Evolutionary conservation across 2,888 invertebrate genomes (phyloP).

Genomic region (Ectemnius continuus): DNA sequence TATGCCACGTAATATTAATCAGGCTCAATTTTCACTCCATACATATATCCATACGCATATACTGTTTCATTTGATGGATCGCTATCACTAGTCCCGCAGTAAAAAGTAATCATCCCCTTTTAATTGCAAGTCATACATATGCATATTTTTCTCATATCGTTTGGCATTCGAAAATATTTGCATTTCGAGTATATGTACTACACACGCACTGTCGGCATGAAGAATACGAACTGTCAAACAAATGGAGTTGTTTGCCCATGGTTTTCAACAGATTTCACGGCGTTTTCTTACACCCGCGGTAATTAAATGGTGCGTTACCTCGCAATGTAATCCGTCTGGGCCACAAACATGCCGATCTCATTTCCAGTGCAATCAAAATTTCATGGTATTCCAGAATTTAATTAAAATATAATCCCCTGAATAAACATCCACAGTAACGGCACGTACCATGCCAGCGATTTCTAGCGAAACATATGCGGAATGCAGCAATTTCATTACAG

Average conservation of each 20-base stretch:
- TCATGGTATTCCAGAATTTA: slow-evolving; percentile 47
- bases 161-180: no score
- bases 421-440: slow-evolving; percentile 45
- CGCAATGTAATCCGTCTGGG: slow-evolving; percentile 33
- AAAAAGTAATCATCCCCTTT: no score
- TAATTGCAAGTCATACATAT: no score
- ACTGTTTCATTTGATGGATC: no score
- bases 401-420: slow-evolving; percentile 50
- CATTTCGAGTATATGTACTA: no score
- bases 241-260: no score
- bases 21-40: background rate
- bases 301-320: slow-evolving; percentile 31
- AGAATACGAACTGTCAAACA: no score
- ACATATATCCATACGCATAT: background rate
- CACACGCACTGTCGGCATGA: no score
- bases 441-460: slow-evolving; percentile 45
- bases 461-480: slow-evolving; percentile 39
- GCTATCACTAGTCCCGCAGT: no score
- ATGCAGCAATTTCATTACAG: slow-evolving; percentile 37
- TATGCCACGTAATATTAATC: background rate
- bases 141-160: no score
- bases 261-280: no score
- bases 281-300: no score
- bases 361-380: slow-evolving; percentile 52
- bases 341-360: slow-evolving; percentile 45